phyloP scores from a whole-genome alignment of 2,888 invertebrate species.

The Lasiommata megera region DNA sequence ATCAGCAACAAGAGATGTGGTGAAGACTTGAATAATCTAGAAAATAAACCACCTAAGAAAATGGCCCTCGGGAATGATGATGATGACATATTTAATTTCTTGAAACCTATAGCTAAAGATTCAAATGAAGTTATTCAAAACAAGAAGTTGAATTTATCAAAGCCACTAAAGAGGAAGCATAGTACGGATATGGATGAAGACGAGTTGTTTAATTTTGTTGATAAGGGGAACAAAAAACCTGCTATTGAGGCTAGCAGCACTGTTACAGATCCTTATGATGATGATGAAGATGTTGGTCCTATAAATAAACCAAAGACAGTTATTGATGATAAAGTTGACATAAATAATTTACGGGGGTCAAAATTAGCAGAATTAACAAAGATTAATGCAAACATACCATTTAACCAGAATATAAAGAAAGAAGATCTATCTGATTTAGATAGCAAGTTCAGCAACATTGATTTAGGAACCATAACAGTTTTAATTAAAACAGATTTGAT shows the following conservation, averaged over 20 bases:
- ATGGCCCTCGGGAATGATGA: constrained; percentile 46
- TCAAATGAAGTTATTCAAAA: constrained; percentile 32
- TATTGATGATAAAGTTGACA: constrained; percentile 34
- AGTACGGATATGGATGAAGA: constrained; percentile 53
- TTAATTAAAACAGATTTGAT: constrained; percentile 57
- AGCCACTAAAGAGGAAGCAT: constrained; percentile 60
- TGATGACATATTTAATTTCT: constrained; percentile 62
- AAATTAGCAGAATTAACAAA: constrained; percentile 63
- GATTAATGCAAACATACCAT: constrained; percentile 39
- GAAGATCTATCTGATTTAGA: constrained; percentile 56
- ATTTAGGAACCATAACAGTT: constrained; percentile 61
- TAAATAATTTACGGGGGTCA: constrained; percentile 58
- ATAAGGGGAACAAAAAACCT: constrained; percentile 32
- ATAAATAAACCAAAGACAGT: constrained; percentile 8
- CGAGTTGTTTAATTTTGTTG: constrained; percentile 67
- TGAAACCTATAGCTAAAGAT: constrained; percentile 39
- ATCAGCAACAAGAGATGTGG: constrained; percentile 48
- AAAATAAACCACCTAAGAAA: constrained; percentile 53
- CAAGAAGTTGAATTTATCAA: constrained; percentile 57
- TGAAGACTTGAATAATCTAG: constrained; percentile 42
- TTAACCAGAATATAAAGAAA: constrained; percentile 46
- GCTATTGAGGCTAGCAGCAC: constrained; percentile 15
- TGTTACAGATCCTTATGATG: constrained; percentile 3
- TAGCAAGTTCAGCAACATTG: constrained; percentile 55
- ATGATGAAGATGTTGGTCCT: constrained; percentile 1